phyloP scores from a whole-genome alignment of 2,888 invertebrate genomes.

The Drosophila neonasuta region DNA sequence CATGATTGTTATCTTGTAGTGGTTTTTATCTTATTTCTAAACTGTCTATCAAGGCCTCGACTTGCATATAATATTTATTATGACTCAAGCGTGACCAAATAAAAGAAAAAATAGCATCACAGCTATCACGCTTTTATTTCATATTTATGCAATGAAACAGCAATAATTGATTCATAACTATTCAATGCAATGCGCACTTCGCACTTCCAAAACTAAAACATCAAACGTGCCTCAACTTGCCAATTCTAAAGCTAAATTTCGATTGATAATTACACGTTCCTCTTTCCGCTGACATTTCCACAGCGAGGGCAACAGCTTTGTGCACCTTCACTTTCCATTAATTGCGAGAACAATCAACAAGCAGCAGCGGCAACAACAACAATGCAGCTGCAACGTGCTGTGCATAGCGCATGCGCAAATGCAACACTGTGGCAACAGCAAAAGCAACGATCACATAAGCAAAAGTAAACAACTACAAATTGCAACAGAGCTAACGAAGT shows the following conservation, averaged over 20 bases:
- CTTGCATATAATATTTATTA: constrained; percentile 5
- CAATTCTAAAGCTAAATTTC: constrained; percentile 7
- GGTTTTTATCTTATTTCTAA: constrained; percentile 15
- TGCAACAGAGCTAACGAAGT: not conserved
- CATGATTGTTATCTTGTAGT: constrained; percentile 8
- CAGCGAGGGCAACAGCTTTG: constrained; percentile 41
- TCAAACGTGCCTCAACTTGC: constrained; percentile 16
- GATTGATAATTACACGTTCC: constrained; percentile 27
- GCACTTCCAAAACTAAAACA: not conserved
- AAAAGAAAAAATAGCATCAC: not conserved
- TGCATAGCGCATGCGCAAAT: constrained; percentile 43
- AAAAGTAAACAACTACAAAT: constrained; percentile 15
- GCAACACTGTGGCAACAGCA: constrained; percentile 36
- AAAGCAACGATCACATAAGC: constrained; percentile 30
- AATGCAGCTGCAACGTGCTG: constrained; percentile 43
- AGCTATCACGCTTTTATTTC: not conserved
- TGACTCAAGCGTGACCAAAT: constrained; percentile 2
- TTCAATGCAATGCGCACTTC: constrained; percentile 5
- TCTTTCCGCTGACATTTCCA: constrained; percentile 40
- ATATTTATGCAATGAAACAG: constrained; percentile 2
- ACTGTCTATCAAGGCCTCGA: not conserved
- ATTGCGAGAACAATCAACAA: constrained; percentile 58
- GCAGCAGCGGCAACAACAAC: constrained; percentile 10
- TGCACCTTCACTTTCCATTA: constrained; percentile 64
- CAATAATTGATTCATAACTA: constrained; percentile 9